phyloP scores from a whole-genome alignment of 2,888 invertebrate species.

The Vesta saturnalis region DNA sequence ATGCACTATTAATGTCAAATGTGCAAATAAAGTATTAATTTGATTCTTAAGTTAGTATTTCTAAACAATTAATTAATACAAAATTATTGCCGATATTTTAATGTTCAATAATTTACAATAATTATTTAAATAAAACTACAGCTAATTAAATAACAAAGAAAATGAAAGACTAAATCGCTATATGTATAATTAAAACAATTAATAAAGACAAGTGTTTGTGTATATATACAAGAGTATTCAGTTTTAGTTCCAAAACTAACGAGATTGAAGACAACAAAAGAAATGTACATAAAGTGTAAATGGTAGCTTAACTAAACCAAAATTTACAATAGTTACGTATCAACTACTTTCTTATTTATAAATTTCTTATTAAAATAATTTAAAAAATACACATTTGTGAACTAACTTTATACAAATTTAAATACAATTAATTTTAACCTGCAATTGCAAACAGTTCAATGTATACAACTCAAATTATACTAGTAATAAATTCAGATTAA shows the following conservation, averaged over 20 bases:
- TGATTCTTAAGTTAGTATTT: no score
- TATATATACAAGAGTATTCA: not conserved
- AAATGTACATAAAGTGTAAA: not conserved
- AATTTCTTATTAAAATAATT: not conserved
- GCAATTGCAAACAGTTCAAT: not conserved
- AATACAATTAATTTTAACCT: not conserved
- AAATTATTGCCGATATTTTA: slow-evolving; percentile 1
- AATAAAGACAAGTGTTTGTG: slow-evolving; percentile 6
- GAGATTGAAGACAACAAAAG: not conserved
- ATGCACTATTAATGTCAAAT: no score
- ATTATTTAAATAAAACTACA: not conserved
- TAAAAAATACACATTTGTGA: not conserved
- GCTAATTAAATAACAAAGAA: slow-evolving; percentile 4
- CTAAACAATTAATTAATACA: not conserved
- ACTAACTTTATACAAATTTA: not conserved
- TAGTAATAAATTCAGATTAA: no score
- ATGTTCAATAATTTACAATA: slow-evolving; percentile 9
- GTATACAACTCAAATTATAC: not conserved
- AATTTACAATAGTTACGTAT: not conserved
- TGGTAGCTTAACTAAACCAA: not conserved
- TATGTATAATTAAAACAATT: slow-evolving; percentile 1
- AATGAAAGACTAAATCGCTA: slow-evolving; percentile 9
- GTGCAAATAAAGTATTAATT: no score
- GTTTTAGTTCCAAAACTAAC: not conserved
- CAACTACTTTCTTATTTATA: not conserved